A percentile compares a stretch with the other conserved stretches of the same genome.
Conservation (phyloP, 1,140 invertebrate species). For the Drosophila pectinifera region DNA sequence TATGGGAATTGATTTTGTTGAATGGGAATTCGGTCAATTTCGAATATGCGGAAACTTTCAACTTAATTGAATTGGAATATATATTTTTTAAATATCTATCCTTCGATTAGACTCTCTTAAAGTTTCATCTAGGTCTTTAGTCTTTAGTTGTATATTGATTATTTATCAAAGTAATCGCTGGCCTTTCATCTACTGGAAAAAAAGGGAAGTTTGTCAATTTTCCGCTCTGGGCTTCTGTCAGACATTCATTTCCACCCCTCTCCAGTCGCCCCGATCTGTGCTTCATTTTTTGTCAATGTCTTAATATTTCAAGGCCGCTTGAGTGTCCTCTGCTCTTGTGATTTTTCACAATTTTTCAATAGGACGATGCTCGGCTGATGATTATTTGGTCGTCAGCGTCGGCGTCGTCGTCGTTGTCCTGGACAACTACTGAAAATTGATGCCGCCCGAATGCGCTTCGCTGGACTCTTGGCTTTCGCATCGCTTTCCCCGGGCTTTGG, state of each 20-base stretch:
- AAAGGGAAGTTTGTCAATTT: constrained; percentile 40
- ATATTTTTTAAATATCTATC: background rate
- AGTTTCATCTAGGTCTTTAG: constrained; percentile 16
- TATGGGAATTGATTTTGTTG: constrained; percentile 24
- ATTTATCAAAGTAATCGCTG: background rate
- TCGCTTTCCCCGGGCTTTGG: background rate
- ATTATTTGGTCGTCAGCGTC: constrained; percentile 58
- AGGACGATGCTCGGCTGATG: constrained; percentile 46
- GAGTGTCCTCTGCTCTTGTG: constrained; percentile 7
- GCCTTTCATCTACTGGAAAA: constrained; percentile 39
- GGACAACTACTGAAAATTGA: constrained; percentile 80
- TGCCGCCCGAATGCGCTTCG: constrained; percentile 51
- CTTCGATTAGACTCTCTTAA: constrained; percentile 3
- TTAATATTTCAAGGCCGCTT: constrained; percentile 64
- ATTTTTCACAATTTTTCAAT: constrained; percentile 63
- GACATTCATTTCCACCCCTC: constrained; percentile 8
- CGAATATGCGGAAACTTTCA: background rate
- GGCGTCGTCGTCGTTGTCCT: constrained; percentile 64
- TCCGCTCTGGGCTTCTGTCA: constrained; percentile 28
- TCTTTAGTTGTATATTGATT: background rate
- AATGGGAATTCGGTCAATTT: constrained; percentile 18
- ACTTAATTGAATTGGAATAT: constrained; percentile 18
- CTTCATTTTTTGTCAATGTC: constrained; percentile 58
- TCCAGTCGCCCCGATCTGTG: background rate
- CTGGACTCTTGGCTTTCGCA: constrained; percentile 13